Conservation (phyloP, 2,113 vertebrate genomes). For the Rhagologus leucostigma region DNA sequence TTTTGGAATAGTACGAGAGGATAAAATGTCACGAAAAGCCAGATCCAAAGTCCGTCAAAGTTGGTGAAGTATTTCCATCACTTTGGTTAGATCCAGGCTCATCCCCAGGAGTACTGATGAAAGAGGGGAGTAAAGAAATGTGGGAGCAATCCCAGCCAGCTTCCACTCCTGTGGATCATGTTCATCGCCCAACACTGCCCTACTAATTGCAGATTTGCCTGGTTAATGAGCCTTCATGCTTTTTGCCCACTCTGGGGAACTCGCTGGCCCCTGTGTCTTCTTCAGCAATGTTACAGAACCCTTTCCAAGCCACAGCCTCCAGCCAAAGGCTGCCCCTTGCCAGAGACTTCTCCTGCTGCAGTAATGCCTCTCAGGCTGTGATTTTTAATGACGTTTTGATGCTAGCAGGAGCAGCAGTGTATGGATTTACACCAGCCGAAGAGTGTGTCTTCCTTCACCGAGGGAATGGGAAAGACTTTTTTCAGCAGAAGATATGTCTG, state of each 20-base stretch:
- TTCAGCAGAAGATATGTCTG: not conserved
- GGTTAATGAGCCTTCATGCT: not conserved
- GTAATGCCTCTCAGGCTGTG: not conserved
- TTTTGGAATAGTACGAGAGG: not conserved
- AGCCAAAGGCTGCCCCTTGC: not conserved
- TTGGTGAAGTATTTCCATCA: not conserved
- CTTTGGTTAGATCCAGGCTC: not conserved
- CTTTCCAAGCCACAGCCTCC: not conserved
- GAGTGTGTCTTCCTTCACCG: not conserved
- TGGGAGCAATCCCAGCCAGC: not conserved
- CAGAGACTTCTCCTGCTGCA: not conserved
- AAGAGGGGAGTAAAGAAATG: not conserved
- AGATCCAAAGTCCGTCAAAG: not conserved
- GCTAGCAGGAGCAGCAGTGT: not conserved
- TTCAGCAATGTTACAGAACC: not conserved
- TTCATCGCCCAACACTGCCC: not conserved
- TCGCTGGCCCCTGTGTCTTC: rapidly evolving
- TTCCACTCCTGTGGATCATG: not conserved
- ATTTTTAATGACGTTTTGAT: not conserved
- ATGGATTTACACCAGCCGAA: not conserved
- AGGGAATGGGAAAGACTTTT: not conserved
- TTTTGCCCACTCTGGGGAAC: not conserved
- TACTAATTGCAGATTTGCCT: not conserved
- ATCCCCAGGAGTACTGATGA: not conserved
- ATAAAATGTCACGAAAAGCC: not conserved